Conservation (phyloP, 2,797 vertebrate species). For the Tolypeutes matacus region DNA sequence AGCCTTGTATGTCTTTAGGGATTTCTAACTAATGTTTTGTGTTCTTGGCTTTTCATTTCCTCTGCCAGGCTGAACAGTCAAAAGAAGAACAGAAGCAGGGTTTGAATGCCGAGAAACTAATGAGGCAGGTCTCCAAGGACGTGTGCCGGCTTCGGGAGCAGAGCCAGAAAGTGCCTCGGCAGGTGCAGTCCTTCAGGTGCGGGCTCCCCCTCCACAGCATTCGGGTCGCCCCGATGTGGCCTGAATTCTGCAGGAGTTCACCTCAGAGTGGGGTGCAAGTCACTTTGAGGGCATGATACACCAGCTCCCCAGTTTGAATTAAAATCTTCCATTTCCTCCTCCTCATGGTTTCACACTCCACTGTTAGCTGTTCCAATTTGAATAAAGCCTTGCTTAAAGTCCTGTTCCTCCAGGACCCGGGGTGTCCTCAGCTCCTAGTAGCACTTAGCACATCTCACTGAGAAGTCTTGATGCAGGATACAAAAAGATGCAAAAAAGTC, state of each 20-base stretch:
- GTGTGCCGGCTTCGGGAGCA: constrained; percentile 92
- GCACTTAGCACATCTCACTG: not conserved
- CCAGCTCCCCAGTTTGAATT: too few relatives aligned
- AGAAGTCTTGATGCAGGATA: not conserved
- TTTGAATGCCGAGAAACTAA: constrained; percentile 90
- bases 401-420: not conserved
- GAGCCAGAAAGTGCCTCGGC: constrained; percentile 91
- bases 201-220: fast-evolving
- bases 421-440: not conserved
- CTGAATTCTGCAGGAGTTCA: too few relatives aligned
- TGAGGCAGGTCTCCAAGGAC: constrained; percentile 92
- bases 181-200: constrained; percentile 93
- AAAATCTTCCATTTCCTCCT: not conserved
- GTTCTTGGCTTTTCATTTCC: not conserved
- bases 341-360: not conserved
- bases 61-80: constrained; percentile 90
- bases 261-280: not conserved
- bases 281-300: fast-evolving
- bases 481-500: not conserved
- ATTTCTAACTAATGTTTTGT: not conserved
- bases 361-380: too few relatives aligned
- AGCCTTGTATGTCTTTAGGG: not conserved
- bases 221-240: fast-evolving
- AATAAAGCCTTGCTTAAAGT: not conserved
- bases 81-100: constrained; percentile 90